Base-by-base conservation (phyloP, 2,797 vertebrate genomes). In the Dicrostonyx torquatus region DNA sequence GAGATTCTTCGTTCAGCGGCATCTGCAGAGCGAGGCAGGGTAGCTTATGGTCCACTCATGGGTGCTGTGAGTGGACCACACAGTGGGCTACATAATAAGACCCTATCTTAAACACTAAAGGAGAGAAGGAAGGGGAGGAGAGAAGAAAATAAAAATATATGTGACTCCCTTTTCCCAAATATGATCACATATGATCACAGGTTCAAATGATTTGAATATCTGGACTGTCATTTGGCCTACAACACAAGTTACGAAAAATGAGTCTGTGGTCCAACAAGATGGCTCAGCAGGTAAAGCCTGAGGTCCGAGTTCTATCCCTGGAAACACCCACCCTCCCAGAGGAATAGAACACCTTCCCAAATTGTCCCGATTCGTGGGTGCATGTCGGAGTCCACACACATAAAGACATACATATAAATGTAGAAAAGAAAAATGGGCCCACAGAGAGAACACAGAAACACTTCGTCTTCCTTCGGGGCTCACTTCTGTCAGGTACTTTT, bases 151-250 rank as follows among this genome's bases (percentile, higher is more conserved):
- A 70, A 70, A 40, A 12, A 29, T 24, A 26, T 20, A 37, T 72
- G 17, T 50, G 89, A 95, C 91, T 82, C 85, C 18, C 5, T 6
- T 43, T 90, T 89, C 43, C 34, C 82, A 91, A 93, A 40, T 31
- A 90, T 73, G 24, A 24, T 58, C 45, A 48, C 45, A 48, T 20
- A 84, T 82, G 5, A 62, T 92, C 86, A 80, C 37, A 60, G 45
- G 17, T 53, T 83, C 40, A 20, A n/a, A 62, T 45, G 15, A 7
- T 83, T 86, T 84, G 64, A 78, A 53, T 75, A 40, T 15, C 3
- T 34, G 26, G 24, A 6, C 12, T 22, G 40, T 53, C 45, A 50
- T 58, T 90, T 45, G 64, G 73, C 53, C 64, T 3, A 43, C 12
- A 37, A n/a, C 18, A 20, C 18, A 62, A 70, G 18, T 58, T 84